A percentile compares a stretch with the other conserved stretches of the same genome.
phyloP scores from a whole-genome alignment of 2,113 vertebrate species.

The Pyxicephalus adspersus region DNA sequence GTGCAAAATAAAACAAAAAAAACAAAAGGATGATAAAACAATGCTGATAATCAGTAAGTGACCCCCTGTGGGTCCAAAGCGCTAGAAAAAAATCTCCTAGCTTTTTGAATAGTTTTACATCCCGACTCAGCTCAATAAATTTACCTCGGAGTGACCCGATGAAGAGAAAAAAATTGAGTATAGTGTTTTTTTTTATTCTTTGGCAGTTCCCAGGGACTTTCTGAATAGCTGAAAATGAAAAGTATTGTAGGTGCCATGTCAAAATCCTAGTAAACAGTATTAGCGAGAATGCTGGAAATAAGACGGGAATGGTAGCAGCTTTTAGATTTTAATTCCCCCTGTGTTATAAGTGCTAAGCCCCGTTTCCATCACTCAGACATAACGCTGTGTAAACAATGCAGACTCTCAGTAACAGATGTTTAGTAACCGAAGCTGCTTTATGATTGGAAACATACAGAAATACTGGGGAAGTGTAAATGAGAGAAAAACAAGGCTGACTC shows the following conservation, averaged over 20 bases:
- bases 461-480: neutral
- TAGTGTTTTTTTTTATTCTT: neutral
- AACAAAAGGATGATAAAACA: constrained; percentile 23
- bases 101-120: constrained; percentile 12
- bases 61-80: neutral
- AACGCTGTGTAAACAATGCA: constrained; percentile 23
- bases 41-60: constrained; percentile 13
- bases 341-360: constrained; percentile 26
- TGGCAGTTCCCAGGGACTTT: constrained; percentile 6
- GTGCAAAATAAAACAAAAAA: constrained; percentile 8
- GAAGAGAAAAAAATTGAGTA: neutral
- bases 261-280: constrained; percentile 40
- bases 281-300: constrained; percentile 23
- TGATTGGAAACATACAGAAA: constrained; percentile 16
- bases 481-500: neutral
- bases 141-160: neutral
- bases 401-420: constrained; percentile 15
- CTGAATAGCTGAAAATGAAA: constrained; percentile 21
- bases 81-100: neutral
- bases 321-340: constrained; percentile 50
- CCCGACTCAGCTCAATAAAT: constrained; percentile 10
- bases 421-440: constrained; percentile 22
- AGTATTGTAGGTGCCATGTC: neutral
- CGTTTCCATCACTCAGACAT: constrained; percentile 35
- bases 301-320: constrained; percentile 27